Evolutionary conservation across 2,113 vertebrate genomes (phyloP), one percentile per base, ranked within the genome.

Genomic region (Cyprinus carpio): DNA sequence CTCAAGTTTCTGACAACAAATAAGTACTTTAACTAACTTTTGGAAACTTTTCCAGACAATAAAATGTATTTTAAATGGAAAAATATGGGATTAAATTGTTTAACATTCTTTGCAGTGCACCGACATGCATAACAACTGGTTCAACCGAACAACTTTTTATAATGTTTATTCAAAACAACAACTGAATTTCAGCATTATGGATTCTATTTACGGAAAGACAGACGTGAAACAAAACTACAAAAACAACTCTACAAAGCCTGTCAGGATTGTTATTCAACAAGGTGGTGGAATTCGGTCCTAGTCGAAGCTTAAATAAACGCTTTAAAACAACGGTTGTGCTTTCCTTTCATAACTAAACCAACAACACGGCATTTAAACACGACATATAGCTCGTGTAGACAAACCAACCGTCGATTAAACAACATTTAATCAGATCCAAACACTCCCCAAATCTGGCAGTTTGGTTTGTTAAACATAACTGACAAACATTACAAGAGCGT

Each of bases 201-300:
- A 46, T 15, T 74, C 1, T 13, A 74, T 7, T 15, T 4, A 34
- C 20, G 34, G 4, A 16, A 43, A 25, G 40, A 49, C 9, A 31
- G 18, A 34, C 20, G 27, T 56, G 27, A 64, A 80, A 54, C 80
- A 69, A 49, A 77, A 51, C 25, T 69, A 69, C 18, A 15, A 64
- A 81, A 65, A 37, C 58, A 43, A 81, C 27, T 18, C 79, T 25
- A 20, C 60, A 79, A 71, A 78, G 62, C 12, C 75, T 60, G 49
- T 37, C 78, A 46, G 27, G 40, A 6, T 49, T 54, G 81, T 83
- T 83, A 58, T 58, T 72, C 8, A 27, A 83, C 46, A 4, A 83
- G 49, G 81, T 72, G 81, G 65, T 74, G 81, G 81, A 74, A 83
- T 72, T 74, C 31, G 4, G 25, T 49, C 8, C 81, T n/a, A 58